phyloP scores from a whole-genome alignment of 30 jellyfish, hydroid and myxozoan genomes.

The Pseudorhiza aurosa region DNA sequence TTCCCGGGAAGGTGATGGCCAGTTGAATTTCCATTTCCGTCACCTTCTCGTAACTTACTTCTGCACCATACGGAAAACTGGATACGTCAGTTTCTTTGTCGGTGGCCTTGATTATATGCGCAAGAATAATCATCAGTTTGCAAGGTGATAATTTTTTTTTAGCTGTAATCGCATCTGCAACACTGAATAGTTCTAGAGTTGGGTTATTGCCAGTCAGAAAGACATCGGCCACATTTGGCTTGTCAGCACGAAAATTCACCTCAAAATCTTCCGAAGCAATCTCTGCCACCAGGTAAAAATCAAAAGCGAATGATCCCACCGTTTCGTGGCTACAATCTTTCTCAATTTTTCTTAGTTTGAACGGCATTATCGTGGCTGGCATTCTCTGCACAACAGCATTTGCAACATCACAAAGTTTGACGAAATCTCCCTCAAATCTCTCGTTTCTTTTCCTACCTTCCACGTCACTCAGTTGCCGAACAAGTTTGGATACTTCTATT shows the following conservation, averaged over 20 bases:
- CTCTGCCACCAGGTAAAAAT: constrained; percentile 55
- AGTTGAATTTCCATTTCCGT: constrained; percentile 53
- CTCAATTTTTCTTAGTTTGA: constrained; percentile 31
- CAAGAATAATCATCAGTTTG: constrained; percentile 79
- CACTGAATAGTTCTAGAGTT: constrained; percentile 67
- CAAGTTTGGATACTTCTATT: constrained; percentile 47
- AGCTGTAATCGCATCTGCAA: constrained; percentile 18
- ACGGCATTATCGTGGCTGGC: constrained; percentile 70
- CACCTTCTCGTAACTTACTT: constrained; percentile 37
- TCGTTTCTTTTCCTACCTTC: constrained; percentile 73
- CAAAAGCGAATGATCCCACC: constrained; percentile 42
- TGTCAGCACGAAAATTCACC: constrained; percentile 25
- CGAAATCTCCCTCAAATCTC: constrained; percentile 34
- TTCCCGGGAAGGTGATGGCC: constrained; percentile 50
- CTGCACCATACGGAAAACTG: constrained; percentile 61
- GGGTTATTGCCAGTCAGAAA: constrained; percentile 19
- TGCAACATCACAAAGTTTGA: constrained; percentile 55
- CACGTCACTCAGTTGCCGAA: constrained; percentile 47
- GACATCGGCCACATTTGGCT: constrained; percentile 52
- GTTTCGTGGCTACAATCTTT: constrained; percentile 64
- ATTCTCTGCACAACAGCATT: constrained; percentile 44
- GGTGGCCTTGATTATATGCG: constrained; percentile 49
- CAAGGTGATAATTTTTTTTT: constrained; percentile 69
- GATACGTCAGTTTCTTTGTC: constrained; percentile 22
- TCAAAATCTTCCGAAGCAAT: constrained; percentile 6